phyloP scores from a whole-genome alignment of 1,140 invertebrate genomes.

The Scaptomyza pallida region DNA sequence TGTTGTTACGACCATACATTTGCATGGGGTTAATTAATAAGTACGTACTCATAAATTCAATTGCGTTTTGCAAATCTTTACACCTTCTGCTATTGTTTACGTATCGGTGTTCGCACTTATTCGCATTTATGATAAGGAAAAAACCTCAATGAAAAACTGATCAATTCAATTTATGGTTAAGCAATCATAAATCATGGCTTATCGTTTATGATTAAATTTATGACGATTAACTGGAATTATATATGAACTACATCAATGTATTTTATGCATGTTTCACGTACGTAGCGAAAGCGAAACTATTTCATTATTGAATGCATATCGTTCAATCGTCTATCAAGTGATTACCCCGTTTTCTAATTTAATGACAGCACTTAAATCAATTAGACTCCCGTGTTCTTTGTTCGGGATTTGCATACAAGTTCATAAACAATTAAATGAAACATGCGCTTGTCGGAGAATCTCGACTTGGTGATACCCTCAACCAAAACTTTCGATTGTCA shows the following conservation, averaged over 20 bases:
- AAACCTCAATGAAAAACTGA: constrained; percentile 9
- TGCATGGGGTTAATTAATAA: neutral
- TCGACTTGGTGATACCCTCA: no score
- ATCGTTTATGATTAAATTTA: constrained; percentile 3
- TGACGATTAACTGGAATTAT: neutral
- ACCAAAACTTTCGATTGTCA: no score
- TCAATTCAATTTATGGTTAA: neutral
- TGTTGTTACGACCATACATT: neutral
- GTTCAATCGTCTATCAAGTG: neutral
- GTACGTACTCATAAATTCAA: neutral
- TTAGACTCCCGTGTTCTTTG: neutral
- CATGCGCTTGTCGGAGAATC: no score
- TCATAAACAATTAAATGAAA: no score
- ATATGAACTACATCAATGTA: neutral
- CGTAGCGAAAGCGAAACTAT: neutral
- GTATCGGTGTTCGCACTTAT: neutral
- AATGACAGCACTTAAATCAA: neutral
- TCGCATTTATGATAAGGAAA: constrained; percentile 4
- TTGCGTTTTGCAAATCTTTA: neutral
- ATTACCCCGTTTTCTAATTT: neutral
- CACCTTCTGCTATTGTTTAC: constrained; percentile 17
- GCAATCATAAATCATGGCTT: constrained; percentile 2
- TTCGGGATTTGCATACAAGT: no score
- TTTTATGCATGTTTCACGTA: neutral
- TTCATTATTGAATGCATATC: neutral